Evolutionary conservation across 2,797 vertebrate genomes (phyloP).

Genomic region (Synanceia verrucosa): DNA sequence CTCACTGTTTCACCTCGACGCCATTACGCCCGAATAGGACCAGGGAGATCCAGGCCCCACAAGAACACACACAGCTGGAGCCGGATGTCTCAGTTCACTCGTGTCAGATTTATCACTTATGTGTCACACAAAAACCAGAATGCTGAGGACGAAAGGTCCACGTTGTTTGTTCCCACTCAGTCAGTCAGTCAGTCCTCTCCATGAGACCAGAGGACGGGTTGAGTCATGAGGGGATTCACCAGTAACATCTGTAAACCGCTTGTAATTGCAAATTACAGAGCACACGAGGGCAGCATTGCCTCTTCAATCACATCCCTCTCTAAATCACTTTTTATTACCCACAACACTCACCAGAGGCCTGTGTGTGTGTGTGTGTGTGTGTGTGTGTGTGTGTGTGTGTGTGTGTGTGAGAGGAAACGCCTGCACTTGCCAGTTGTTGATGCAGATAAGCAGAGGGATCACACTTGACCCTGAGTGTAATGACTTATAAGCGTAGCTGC

Average conservation of each 20-base stretch:
- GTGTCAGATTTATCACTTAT: no score
- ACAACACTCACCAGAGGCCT: constrained; percentile 31
- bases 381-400: constrained; percentile 14
- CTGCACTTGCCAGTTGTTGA: constrained; percentile 66
- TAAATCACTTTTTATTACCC: constrained; percentile 57
- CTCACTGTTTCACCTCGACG: constrained; percentile 33
- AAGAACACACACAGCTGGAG: background rate
- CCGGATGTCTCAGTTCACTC: background rate
- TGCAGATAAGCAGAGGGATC: constrained; percentile 77
- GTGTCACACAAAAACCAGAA: background rate
- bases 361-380: constrained; percentile 5
- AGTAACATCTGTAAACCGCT: constrained; percentile 28
- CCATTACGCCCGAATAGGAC: constrained; percentile 10
- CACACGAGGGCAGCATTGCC: constrained; percentile 76
- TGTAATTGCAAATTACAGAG: constrained; percentile 49
- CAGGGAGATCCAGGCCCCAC: background rate
- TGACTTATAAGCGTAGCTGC: constrained; percentile 76
- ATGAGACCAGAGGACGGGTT: background rate
- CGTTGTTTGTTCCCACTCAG: background rate
- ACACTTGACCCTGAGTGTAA: constrained; percentile 80
- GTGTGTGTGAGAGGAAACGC: background rate
- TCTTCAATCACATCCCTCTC: constrained; percentile 41
- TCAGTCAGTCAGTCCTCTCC: background rate
- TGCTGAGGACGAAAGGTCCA: background rate
- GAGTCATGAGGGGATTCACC: constrained; percentile 47